phyloP scores from a whole-genome alignment of 2,113 vertebrate genomes.

The Pleuronectes platessa region DNA sequence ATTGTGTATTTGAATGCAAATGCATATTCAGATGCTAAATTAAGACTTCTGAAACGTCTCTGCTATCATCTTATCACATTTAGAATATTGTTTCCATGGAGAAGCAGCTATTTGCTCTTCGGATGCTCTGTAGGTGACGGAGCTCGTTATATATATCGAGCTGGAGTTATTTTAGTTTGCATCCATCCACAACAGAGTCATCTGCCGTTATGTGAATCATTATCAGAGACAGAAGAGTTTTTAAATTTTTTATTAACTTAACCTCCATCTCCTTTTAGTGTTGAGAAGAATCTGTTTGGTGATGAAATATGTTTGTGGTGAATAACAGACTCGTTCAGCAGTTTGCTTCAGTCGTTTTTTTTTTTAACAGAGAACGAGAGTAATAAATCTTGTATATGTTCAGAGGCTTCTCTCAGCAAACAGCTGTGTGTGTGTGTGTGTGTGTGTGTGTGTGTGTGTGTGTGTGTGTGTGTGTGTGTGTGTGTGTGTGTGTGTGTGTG shows the following conservation, averaged over 20 bases:
- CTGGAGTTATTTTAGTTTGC: constrained; percentile 5
- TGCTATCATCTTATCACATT: background rate
- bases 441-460: too few species aligned
- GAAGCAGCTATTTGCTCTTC: background rate
- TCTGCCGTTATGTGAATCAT: too few species aligned
- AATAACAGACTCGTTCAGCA: background rate
- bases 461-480: too few species aligned
- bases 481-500: too few species aligned
- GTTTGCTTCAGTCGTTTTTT: constrained; percentile 1
- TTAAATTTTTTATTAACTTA: background rate
- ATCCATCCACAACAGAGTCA: background rate
- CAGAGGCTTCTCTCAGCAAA: background rate
- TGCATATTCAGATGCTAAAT: background rate
- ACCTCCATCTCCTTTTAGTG: background rate
- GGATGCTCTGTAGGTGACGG: background rate
- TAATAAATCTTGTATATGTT: background rate
- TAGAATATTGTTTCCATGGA: background rate
- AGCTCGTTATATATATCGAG: background rate
- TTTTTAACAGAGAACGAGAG: background rate
- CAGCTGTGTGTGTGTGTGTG: constrained; percentile 16
- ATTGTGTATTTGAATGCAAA: background rate
- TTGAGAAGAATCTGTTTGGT: background rate
- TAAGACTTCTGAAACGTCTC: background rate
- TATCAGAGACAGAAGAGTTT: background rate
- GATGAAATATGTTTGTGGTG: background rate